Evolutionary conservation across 1,140 invertebrate genomes (phyloP).

Genomic region (Andricus grossulariae): DNA sequence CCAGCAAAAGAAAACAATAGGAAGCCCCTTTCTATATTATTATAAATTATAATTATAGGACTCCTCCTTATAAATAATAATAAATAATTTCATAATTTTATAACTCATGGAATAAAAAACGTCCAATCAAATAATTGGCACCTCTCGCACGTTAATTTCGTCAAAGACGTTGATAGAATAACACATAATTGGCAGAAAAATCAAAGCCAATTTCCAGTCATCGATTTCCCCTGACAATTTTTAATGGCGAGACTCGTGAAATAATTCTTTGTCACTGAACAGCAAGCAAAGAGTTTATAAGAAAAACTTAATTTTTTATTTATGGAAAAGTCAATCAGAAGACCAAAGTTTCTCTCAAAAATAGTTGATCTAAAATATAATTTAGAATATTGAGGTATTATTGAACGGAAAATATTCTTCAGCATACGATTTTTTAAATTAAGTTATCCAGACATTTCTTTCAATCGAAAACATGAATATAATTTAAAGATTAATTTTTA

Average conservation of each 20-base stretch:
- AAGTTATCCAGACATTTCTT: no score
- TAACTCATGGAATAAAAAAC: neutral
- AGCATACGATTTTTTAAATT: no score
- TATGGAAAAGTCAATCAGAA: neutral
- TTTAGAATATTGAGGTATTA: no score
- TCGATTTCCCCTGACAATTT: conserved; percentile 6
- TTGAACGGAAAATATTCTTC: no score
- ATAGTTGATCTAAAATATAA: no score
- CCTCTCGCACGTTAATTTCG: neutral
- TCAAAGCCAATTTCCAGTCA: conserved; percentile 22
- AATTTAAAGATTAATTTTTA: no score
- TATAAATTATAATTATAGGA: no score
- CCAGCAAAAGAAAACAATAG: no score
- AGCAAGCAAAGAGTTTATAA: neutral
- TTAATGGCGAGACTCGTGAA: neutral
- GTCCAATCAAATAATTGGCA: conserved; percentile 3
- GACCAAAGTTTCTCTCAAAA: neutral
- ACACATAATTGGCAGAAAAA: conserved; percentile 1
- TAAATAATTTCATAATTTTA: neutral
- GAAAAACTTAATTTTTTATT: neutral
- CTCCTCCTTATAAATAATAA: no score
- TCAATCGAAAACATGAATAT: no score
- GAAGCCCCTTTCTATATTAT: no score
- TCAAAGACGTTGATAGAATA: conserved; percentile 16
- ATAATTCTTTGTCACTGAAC: neutral